Evolutionary conservation across 2,113 vertebrate species (phyloP), one percentile per base, ranked within the genome.

Genomic region (Semnornis frantzii): DNA sequence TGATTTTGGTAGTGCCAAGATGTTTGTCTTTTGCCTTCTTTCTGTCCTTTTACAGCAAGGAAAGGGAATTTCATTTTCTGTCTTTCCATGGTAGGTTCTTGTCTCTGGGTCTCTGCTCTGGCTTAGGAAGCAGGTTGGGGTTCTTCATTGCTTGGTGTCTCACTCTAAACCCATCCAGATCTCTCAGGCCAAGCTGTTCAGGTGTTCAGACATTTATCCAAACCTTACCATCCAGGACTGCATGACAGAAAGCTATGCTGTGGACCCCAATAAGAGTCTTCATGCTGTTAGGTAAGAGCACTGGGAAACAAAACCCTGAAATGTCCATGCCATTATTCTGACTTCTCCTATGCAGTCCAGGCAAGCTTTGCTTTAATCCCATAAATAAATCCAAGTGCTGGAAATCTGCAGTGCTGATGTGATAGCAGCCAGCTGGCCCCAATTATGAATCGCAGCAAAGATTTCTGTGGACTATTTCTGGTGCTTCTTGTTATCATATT

Each of bases 401-500:
- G 76, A 95, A 96, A 95, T 92, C 87, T 90, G 93, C 95, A 97
- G 87, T 71, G 82, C 85, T 90, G 91, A 97, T 95, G 94, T 90
- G 96, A 96, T 74, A 96, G 90, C 93, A 97, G 93, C 92, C 94
- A 97, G 95, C 94, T 97, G 96, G 94, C 87, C 96, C 52, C 90
- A 95, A 97, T 97, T 95, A 96, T 76, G 73, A 96, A 88, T 70
- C 76, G 93, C 95, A 85, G 92, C 82, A 83, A 97, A 96, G 94
- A 96, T 94, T 96, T 93, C 94, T 96, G 91, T 86, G 83, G 90
- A 95, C 80, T 96, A 95, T 97, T 97, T 97, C 94, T 96, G 93
- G 96, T 88, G 73, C 93, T 97, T 87, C 96, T 97, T 93, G 91
- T 95, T 95, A 94, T 96, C 94, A 18, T 92, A 88, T 95, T 96